Evolutionary conservation across 2,888 invertebrate species (phyloP).

Genomic region (Campaea margaritaria): DNA sequence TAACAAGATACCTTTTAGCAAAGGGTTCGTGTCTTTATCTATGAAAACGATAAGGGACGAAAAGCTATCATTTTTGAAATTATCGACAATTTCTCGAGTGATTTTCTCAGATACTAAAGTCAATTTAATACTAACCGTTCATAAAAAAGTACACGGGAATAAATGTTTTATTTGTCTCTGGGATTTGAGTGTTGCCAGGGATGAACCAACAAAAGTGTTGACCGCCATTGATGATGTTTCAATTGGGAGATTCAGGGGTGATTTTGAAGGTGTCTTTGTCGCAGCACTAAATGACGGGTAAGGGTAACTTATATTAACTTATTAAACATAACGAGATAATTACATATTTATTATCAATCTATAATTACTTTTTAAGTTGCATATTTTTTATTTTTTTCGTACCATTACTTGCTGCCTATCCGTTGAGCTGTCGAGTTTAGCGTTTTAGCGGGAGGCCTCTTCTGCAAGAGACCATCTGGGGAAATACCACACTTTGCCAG

Average conservation of each 20-base stretch:
- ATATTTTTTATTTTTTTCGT: too few relatives aligned
- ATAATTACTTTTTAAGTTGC: too few relatives aligned
- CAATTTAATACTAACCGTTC: conserved; percentile 68
- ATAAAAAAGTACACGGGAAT: conserved; percentile 47
- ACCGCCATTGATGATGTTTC: conserved; percentile 67
- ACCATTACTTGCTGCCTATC: too few relatives aligned
- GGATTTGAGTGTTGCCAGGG: conserved; percentile 67
- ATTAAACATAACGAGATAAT: too few relatives aligned
- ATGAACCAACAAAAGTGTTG: conserved; percentile 67
- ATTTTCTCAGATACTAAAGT: conserved; percentile 66
- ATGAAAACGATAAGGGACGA: conserved; percentile 51
- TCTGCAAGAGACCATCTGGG: too few relatives aligned
- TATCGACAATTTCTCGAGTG: conserved; percentile 57
- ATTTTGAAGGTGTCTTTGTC: conserved; percentile 68
- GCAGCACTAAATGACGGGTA: conserved; percentile 76
- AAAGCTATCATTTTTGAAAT: conserved; percentile 53
- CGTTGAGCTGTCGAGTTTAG: too few relatives aligned
- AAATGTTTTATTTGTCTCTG: conserved; percentile 70
- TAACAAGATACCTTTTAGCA: conserved; percentile 68
- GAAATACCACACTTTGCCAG: too few relatives aligned
- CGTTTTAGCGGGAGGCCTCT: too few relatives aligned
- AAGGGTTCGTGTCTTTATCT: conserved; percentile 62
- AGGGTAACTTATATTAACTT: too few relatives aligned
- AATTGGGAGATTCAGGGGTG: conserved; percentile 64
- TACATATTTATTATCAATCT: too few relatives aligned